These are phyloP conservation scores for Carpatolechia fugitivella DNA, from an alignment of 2,888 invertebrate species.

Conservation along the genomic window DNA sequence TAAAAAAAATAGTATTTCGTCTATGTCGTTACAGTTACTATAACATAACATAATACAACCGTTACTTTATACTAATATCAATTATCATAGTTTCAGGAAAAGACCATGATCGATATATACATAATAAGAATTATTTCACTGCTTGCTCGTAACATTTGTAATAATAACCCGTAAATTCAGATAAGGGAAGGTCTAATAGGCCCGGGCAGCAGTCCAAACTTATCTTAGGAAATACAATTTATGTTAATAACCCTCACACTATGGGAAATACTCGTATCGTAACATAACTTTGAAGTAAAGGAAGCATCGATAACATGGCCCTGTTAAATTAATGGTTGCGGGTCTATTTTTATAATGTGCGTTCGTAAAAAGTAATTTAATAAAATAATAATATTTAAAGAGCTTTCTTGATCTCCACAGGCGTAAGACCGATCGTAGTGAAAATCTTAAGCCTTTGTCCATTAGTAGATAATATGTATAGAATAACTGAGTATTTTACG, in stretches of 20 bases:
- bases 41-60: too few relatives aligned
- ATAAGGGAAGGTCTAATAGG: slow-evolving; percentile 48
- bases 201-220: slow-evolving; percentile 59
- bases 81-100: too few relatives aligned
- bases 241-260: slow-evolving; percentile 64
- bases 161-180: slow-evolving; percentile 54
- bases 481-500: too few relatives aligned
- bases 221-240: slow-evolving; percentile 68
- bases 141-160: slow-evolving; percentile 43
- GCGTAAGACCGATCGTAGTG: too few relatives aligned
- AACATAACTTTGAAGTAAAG: slow-evolving; percentile 57
- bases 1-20: too few relatives aligned
- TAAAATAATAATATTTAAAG: too few relatives aligned
- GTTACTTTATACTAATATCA: too few relatives aligned
- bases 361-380: too few relatives aligned
- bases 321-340: slow-evolving; percentile 50
- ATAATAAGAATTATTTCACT: slow-evolving; percentile 35
- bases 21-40: too few relatives aligned
- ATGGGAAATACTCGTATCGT: slow-evolving; percentile 49
- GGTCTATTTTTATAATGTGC: slow-evolving; percentile 32
- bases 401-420: too few relatives aligned
- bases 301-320: slow-evolving; percentile 55
- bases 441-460: too few relatives aligned
- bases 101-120: slow-evolving; percentile 15
- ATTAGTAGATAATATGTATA: too few relatives aligned